Evolutionary conservation across 2,113 vertebrate genomes (phyloP).

Genomic region (Picathartes gymnocephalus): DNA sequence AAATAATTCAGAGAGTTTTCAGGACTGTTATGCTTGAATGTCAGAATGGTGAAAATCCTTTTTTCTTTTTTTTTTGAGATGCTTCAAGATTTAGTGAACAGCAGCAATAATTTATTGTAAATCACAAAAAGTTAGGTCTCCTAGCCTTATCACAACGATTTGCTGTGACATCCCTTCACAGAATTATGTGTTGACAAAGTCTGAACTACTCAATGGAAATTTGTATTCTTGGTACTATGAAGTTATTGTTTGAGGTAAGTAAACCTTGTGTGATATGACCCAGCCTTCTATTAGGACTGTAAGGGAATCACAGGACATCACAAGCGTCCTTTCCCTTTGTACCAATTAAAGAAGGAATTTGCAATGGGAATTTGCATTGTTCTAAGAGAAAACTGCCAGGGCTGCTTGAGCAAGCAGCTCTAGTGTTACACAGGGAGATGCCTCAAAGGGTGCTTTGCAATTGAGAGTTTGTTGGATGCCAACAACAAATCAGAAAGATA

Average conservation of each 20-base stretch:
- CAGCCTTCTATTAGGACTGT: not conserved
- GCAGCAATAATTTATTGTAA: not conserved
- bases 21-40: not conserved
- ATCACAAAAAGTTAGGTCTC: not conserved
- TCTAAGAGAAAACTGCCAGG: not conserved
- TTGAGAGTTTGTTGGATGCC: not conserved
- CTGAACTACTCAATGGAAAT: not conserved
- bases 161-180: not conserved
- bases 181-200: not conserved
- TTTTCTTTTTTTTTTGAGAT: not conserved
- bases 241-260: not conserved
- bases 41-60: not conserved
- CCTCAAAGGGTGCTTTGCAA: not conserved
- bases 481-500: not conserved
- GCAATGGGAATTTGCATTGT: not conserved
- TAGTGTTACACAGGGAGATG: not conserved
- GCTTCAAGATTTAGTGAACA: not conserved
- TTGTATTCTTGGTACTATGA: not conserved
- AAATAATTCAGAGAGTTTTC: not conserved
- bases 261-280: not conserved
- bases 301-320: not conserved
- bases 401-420: not conserved
- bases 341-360: not conserved
- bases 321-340: not conserved
- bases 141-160: not conserved